Percentiles rank a stretch among this genome's conserved stretches.
Conservation (phyloP, 2,113 vertebrate species). For the Sylvilagus bachmani region DNA sequence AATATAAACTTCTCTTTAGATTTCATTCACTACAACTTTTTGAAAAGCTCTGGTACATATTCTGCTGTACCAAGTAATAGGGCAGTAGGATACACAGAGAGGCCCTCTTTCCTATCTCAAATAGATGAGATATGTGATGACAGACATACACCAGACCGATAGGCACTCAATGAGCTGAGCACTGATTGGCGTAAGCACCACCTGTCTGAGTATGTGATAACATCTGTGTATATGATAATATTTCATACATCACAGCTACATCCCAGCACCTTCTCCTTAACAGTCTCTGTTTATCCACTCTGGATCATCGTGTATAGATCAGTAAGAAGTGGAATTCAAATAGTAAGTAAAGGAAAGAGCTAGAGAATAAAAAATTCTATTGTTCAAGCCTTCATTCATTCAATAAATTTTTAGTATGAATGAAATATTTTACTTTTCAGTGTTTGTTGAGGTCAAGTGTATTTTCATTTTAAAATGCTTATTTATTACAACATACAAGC, state of each 20-base stretch:
- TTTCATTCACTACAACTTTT: too few species aligned
- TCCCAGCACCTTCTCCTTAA: background rate
- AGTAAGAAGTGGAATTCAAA: background rate
- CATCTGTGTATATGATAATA: too few species aligned
- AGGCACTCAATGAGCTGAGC: background rate
- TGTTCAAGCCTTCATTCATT: background rate
- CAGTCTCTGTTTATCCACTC: background rate
- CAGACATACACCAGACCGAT: conserved; percentile 4
- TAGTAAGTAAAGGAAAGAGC: too few species aligned
- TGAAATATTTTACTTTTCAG: too few species aligned
- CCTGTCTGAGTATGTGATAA: background rate
- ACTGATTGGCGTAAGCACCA: background rate
- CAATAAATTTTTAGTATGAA: background rate
- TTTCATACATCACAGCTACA: background rate
- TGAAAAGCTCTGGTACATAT: too few species aligned
- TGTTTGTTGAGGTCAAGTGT: too few species aligned
- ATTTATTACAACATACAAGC: too few species aligned
- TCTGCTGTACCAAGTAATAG: background rate
- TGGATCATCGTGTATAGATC: background rate
- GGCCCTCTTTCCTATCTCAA: background rate
- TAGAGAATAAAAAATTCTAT: background rate
- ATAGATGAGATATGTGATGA: background rate
- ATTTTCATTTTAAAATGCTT: too few species aligned
- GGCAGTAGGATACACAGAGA: background rate
- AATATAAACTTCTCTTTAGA: too few species aligned